Evolutionary conservation across 1,140 invertebrate genomes (phyloP).

Genomic region (Trichomalopsis sarcophagae): DNA sequence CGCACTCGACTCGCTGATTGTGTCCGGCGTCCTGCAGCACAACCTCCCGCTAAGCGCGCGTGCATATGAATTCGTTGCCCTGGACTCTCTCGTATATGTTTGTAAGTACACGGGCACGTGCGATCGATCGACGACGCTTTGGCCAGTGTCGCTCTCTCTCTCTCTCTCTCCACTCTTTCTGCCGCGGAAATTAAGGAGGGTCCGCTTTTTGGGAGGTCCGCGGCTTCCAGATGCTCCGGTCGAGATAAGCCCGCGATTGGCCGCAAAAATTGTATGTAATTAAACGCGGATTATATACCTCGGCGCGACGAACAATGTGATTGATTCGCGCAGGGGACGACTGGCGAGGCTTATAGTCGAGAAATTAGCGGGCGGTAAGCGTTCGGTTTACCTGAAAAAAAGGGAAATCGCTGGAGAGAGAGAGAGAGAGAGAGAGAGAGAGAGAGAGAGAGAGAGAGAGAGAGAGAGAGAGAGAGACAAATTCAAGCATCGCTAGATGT

Average conservation of each 20-base stretch:
- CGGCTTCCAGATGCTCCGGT: neutral
- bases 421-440: no score
- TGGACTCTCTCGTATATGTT: neutral
- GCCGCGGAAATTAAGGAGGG: conserved; percentile 17
- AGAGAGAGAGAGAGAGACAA: neutral
- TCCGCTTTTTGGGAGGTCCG: conserved; percentile 23
- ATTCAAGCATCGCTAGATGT: conserved; percentile 16
- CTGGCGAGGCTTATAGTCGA: no score
- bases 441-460: no score
- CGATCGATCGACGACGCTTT: neutral
- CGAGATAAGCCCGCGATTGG: neutral
- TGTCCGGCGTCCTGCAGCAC: neutral
- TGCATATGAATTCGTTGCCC: neutral
- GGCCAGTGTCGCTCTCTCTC: neutral
- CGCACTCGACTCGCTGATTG: neutral
- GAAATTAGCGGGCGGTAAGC: no score
- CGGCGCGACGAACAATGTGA: neutral
- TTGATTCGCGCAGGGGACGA: neutral
- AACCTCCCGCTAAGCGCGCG: neutral
- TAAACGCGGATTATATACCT: conserved; percentile 2
- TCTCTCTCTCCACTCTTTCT: neutral
- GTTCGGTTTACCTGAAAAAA: neutral
- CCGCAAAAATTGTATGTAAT: conserved; percentile 15
- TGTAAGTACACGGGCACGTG: no score
- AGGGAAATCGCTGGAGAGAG: neutral